Base-by-base conservation (phyloP, 1,140 invertebrate species). In the Amphibalanus amphitrite region DNA sequence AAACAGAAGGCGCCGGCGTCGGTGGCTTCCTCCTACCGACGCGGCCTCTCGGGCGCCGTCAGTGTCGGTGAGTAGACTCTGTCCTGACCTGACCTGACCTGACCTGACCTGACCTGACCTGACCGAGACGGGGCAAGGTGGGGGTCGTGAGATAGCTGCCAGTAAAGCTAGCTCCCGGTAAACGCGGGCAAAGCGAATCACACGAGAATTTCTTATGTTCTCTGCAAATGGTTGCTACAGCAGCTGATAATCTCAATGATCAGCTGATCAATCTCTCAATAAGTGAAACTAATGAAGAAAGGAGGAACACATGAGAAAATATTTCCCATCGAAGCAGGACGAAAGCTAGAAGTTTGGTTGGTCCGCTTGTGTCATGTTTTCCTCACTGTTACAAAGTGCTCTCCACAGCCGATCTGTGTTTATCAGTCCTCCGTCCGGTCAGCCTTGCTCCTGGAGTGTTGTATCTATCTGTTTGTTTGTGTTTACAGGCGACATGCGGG, bases 401-500 rank as follows among this genome's bases (percentile, higher is more conserved):
- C 67, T 28, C n/a, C n/a, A n/a, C n/a, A 23, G 17, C 17, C 15
- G n/a, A n/a, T n/a, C n/a, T n/a, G n/a, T n/a, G n/a, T n/a, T n/a
- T n/a, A 10, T 30, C 28, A 6, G 28, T n/a, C 33, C 15, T 29
- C 33, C 29, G 25, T 38, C 26, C 30, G 8, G n/a, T 47, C 67
- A 71, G 20, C 67, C 72, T 73, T 28, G 70, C 67, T 25, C 30
- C 70, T n/a, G 72, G 29, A 28, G 64, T 75, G 28, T 26, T 29
- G 70, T 69, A 25, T 28, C 30, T 30, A 23, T 29, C 20, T 71
- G 20, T 23, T 72, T 25, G 4, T 47, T 28, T 71, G 10, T 15
- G 72, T 33, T 77, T 76, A 65, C 77, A 86, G 85, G 85, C 75
- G 86, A 86, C 80, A 81, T 89, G 74, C 85, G 84, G 76, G 83